These are phyloP conservation scores for Balearica regulorum DNA, from an alignment of 2,797 vertebrate species.

Conservation along the genomic window DNA sequence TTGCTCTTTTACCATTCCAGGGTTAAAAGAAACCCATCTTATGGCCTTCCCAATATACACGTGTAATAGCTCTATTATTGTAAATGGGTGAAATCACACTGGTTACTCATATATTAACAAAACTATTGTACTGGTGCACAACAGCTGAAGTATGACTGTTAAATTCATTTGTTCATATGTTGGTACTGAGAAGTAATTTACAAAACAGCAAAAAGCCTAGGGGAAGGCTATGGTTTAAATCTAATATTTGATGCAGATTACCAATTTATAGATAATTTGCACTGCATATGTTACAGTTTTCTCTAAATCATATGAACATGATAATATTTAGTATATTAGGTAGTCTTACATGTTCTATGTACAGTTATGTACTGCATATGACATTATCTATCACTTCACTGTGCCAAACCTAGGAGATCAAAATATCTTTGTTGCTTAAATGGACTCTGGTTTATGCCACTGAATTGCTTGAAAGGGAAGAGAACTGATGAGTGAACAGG, in stretches of 20 bases:
- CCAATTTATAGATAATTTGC: not conserved
- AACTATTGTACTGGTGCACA: not conserved
- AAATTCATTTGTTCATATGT: not conserved
- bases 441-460: not conserved
- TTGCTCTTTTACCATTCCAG: not conserved
- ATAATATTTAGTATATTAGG: not conserved
- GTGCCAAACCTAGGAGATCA: not conserved
- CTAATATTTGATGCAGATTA: not conserved
- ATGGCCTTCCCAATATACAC: not conserved
- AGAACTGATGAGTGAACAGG: not conserved
- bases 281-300: not conserved
- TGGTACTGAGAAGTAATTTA: not conserved
- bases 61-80: not conserved
- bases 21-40: accelerated
- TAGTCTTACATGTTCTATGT: not conserved
- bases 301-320: not conserved
- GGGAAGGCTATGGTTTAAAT: not conserved
- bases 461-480: not conserved
- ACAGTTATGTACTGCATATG: not conserved
- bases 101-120: not conserved
- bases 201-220: not conserved
- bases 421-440: not conserved
- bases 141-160: not conserved
- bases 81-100: not conserved
- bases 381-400: not conserved